Conservation (phyloP, 1,140 invertebrate species). For the Pygmarrhopalites habei region DNA sequence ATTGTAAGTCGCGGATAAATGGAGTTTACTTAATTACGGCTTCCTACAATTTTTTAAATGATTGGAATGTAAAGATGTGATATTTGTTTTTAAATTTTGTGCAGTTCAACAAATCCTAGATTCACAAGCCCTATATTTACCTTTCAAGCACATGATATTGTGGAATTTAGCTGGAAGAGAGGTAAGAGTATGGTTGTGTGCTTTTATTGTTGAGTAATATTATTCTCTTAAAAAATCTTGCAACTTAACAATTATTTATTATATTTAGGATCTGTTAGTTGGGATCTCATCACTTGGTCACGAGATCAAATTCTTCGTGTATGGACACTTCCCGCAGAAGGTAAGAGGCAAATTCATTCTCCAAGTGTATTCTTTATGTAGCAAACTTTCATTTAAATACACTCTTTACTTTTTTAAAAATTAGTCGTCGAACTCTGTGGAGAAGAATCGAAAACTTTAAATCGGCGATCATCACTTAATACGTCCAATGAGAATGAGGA, state of each 20-base stretch:
- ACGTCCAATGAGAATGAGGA: slow-evolving; percentile 14
- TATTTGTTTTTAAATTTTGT: too few species aligned
- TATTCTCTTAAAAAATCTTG: too few species aligned
- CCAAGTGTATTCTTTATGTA: slow-evolving; percentile 6
- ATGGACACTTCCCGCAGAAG: slow-evolving; percentile 62
- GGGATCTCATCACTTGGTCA: slow-evolving; percentile 88
- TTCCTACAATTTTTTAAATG: too few species aligned
- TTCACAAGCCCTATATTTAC: slow-evolving; percentile 65
- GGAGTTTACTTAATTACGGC: too few species aligned
- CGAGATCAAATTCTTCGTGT: slow-evolving; percentile 85
- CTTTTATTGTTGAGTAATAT: too few species aligned
- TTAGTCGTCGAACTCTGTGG: slow-evolving; percentile 27
- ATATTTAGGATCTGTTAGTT: too few species aligned
- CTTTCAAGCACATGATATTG: slow-evolving; percentile 86
- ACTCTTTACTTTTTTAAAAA: neutral
- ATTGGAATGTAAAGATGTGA: too few species aligned
- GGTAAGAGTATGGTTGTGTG: too few species aligned
- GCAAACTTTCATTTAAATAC: neutral
- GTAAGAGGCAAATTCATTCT: slow-evolving; percentile 5
- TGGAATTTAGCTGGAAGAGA: slow-evolving; percentile 86
- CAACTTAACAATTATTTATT: too few species aligned
- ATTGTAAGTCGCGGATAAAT: too few species aligned
- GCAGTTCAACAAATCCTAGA: too few species aligned
- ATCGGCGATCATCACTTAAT: neutral
- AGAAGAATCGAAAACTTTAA: slow-evolving; percentile 12